A percentile compares a stretch with the other conserved stretches of the same genome.
These are phyloP conservation scores for Epinotia ramella DNA, from an alignment of 2,888 invertebrate species.

Conservation along the genomic window DNA sequence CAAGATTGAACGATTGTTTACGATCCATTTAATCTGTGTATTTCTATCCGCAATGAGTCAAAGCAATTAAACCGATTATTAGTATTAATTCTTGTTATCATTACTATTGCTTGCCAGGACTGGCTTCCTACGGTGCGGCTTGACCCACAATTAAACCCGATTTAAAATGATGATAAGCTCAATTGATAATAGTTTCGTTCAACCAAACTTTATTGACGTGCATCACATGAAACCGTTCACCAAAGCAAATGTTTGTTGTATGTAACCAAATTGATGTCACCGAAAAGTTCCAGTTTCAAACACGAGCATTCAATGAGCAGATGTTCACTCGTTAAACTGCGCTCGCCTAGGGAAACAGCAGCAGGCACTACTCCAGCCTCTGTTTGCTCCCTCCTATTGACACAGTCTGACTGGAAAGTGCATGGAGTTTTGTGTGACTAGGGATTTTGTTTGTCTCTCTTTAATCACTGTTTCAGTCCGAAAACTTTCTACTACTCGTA, in stretches of 20 bases:
- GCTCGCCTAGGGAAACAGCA: conserved; percentile 25
- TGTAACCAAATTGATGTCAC: conserved; percentile 19
- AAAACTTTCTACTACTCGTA: conserved; percentile 8
- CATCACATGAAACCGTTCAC: conserved; percentile 17
- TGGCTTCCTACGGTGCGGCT: too few species aligned
- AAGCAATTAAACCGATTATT: neutral
- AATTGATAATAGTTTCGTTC: neutral
- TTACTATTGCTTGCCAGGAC: neutral
- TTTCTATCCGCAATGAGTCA: neutral
- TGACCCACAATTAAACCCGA: too few species aligned
- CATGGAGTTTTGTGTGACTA: conserved; percentile 40
- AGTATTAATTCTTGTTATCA: too few species aligned
- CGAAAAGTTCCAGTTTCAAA: conserved; percentile 16
- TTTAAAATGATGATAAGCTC: too few species aligned
- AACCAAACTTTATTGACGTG: neutral
- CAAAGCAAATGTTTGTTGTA: conserved; percentile 27
- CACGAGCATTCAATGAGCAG: conserved; percentile 21
- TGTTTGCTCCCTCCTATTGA: conserved; percentile 51
- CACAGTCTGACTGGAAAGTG: conserved; percentile 50
- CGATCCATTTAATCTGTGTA: neutral
- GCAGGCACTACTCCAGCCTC: conserved; percentile 44
- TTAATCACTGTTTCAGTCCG: conserved; percentile 36
- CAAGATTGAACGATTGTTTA: conserved; percentile 11
- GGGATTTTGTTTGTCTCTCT: conserved; percentile 32
- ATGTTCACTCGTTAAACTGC: conserved; percentile 33